phyloP scores from a whole-genome alignment of 2,888 invertebrate genomes.

The Campoplex nolae region DNA sequence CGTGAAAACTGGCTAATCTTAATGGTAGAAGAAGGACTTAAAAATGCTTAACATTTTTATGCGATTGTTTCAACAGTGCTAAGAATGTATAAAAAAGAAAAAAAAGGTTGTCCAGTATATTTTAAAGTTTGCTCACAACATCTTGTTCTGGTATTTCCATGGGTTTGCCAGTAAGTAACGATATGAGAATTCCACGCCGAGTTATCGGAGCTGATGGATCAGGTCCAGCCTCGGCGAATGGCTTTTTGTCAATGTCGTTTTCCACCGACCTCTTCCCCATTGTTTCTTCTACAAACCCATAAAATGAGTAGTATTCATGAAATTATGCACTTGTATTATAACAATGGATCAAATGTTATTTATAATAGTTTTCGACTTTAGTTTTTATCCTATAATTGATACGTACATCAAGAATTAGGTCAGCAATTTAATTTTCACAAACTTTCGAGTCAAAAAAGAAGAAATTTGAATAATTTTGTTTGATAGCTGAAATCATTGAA shows the following conservation, averaged over 20 bases:
- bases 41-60: too few relatives aligned
- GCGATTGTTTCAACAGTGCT: not conserved
- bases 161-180: conserved; percentile 92
- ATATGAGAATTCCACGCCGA: conserved; percentile 92
- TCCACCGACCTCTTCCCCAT: conserved; percentile 79
- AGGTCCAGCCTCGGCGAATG: conserved; percentile 83
- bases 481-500: not conserved
- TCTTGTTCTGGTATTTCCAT: conserved; percentile 95
- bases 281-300: conserved; percentile 74
- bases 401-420: not conserved
- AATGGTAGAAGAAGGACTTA: not conserved
- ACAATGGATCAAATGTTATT: not conserved
- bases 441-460: not conserved
- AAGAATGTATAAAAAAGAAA: not conserved
- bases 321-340: not conserved
- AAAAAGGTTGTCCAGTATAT: not conserved
- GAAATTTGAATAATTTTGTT: not conserved
- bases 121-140: conserved; percentile 86
- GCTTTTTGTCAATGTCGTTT: conserved; percentile 80
- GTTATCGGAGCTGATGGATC: conserved; percentile 93
- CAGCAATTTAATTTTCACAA: not conserved
- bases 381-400: not conserved
- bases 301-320: not conserved
- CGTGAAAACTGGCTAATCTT: not conserved
- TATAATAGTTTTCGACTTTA: not conserved